These are phyloP conservation scores for Ferrisia virgata DNA, from an alignment of 2,888 invertebrate species.

Conservation along the genomic window DNA sequence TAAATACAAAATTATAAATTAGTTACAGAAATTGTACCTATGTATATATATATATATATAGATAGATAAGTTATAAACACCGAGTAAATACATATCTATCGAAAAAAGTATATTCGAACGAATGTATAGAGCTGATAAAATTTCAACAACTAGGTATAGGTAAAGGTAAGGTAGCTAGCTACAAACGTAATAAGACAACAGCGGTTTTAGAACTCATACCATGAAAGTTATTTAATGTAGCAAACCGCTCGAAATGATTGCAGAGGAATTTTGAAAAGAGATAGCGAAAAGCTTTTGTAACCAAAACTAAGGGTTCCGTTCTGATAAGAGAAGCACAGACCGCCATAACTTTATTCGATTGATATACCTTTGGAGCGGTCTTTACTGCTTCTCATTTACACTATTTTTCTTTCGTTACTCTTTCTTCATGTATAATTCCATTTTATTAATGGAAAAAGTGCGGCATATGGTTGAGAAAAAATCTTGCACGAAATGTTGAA, in stretches of 20 bases:
- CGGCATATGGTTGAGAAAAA: not conserved
- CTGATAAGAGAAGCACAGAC: slow-evolving; percentile 37
- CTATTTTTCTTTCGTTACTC: slow-evolving; percentile 36
- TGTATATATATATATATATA: no score
- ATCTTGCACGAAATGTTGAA: not conserved
- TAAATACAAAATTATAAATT: no score
- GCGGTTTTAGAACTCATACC: not conserved
- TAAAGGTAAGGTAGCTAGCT: no score
- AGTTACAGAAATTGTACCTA: no score
- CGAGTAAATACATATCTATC: not conserved
- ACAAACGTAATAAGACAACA: not conserved
- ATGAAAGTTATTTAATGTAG: slow-evolving; percentile 20
- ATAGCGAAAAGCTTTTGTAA: slow-evolving; percentile 26
- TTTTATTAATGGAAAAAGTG: slow-evolving; percentile 31
- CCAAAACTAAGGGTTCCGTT: slow-evolving; percentile 32
- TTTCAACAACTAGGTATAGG: not conserved
- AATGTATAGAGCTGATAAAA: not conserved
- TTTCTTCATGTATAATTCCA: slow-evolving; percentile 36
- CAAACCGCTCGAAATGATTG: slow-evolving; percentile 28
- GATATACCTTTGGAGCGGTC: slow-evolving; percentile 33
- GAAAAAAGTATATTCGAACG: not conserved
- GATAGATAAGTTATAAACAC: not conserved
- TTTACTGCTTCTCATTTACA: slow-evolving; percentile 43
- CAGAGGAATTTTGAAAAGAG: slow-evolving; percentile 25
- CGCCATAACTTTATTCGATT: slow-evolving; percentile 35